These are phyloP conservation scores for Nesoenas mayeri DNA, from an alignment of 2,113 vertebrate species.

Conservation along the genomic window DNA sequence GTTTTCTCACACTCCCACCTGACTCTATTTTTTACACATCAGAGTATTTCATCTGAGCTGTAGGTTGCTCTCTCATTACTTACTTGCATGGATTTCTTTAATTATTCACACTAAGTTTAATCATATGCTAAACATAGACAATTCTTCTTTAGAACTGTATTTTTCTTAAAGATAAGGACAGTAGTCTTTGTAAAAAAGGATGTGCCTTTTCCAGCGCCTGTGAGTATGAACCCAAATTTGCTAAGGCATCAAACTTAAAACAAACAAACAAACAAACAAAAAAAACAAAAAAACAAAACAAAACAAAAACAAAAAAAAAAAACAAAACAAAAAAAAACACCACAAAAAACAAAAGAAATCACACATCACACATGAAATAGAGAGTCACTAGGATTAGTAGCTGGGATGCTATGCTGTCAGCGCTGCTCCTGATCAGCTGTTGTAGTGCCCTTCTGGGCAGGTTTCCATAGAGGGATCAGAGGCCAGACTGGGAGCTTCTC, in stretches of 20 bases:
- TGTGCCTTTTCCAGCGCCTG: not conserved
- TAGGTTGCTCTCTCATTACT: not conserved
- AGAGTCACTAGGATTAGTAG: not conserved
- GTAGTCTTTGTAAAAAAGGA: not conserved
- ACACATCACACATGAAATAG: not conserved
- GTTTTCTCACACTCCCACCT: not conserved
- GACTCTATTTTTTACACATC: not conserved
- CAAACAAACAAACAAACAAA: too few species aligned
- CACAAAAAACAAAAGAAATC: too few species aligned
- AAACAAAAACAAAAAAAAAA: too few species aligned
- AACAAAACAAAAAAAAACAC: too few species aligned
- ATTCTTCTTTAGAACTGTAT: not conserved
- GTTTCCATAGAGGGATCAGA: not conserved
- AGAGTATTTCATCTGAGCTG: not conserved
- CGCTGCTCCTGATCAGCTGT: too few species aligned
- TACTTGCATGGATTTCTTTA: constrained; percentile 14
- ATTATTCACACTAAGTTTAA: constrained; percentile 17
- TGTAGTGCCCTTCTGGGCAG: not conserved
- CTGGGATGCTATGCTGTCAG: not conserved
- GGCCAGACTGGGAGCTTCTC: not conserved
- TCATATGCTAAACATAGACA: not conserved
- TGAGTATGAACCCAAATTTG: not conserved
- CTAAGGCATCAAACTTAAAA: not conserved
- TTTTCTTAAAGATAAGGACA: not conserved
- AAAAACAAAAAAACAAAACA: too few species aligned